These are phyloP conservation scores for Bergia sp. DNA, from an alignment of 92 coral and sea anemone genomes.

Conservation along the genomic window DNA sequence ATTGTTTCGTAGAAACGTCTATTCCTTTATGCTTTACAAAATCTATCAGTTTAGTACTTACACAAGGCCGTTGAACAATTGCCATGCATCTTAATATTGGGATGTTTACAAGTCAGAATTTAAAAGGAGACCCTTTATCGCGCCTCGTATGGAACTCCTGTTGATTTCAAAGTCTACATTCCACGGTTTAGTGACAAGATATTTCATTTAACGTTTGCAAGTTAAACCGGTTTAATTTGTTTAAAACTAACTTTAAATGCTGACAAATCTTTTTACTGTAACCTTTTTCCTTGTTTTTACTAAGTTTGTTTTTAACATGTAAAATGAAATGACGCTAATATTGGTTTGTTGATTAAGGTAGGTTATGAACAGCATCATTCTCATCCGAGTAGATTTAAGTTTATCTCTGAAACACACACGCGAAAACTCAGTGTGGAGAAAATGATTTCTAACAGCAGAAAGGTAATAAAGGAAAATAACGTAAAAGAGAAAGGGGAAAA, in stretches of 20 bases:
- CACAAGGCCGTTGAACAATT: background rate
- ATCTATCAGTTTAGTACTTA: slow-evolving; percentile 15
- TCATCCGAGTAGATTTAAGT: background rate
- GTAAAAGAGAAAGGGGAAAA: background rate
- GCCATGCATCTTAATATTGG: background rate
- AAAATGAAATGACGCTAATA: background rate
- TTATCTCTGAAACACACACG: background rate
- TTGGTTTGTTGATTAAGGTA: background rate
- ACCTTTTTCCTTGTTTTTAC: background rate
- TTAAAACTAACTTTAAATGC: background rate
- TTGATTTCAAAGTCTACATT: slow-evolving; percentile 28
- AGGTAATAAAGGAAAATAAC: background rate
- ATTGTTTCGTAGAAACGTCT: background rate
- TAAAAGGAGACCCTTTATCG: slow-evolving; percentile 7
- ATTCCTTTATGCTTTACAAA: background rate
- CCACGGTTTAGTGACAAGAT: background rate
- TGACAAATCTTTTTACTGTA: too few species aligned
- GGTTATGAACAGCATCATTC: too few species aligned
- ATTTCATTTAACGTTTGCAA: background rate
- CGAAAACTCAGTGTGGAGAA: background rate
- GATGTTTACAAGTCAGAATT: background rate
- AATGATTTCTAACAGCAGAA: too few species aligned
- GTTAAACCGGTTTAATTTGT: background rate
- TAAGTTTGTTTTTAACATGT: background rate
- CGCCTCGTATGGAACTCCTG: slow-evolving; percentile 39